A percentile compares a stretch with the other conserved stretches of the same genome.
phyloP scores from a whole-genome alignment of 2,797 vertebrate species.

The Aphelocoma californica region DNA sequence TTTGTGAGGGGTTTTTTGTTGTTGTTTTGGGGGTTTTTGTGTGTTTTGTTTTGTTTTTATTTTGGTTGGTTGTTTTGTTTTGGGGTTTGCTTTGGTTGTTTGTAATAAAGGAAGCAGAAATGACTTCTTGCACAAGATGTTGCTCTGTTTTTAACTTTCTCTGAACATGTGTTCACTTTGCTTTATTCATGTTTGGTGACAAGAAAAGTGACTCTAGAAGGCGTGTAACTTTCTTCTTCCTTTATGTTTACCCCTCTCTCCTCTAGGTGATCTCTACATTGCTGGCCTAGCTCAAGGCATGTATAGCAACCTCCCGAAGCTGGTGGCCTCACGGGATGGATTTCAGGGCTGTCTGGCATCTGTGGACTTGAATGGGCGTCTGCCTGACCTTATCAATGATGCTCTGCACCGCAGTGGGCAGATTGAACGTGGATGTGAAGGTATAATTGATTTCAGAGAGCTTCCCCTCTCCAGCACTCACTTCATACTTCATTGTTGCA shows the following conservation, averaged over 20 bases:
- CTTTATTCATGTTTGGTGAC: accelerated
- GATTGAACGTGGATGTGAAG: constrained; percentile 99
- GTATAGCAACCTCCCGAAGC: constrained; percentile 91
- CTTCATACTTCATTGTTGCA: not conserved
- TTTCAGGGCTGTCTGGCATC: constrained; percentile 98
- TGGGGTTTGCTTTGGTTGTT: not conserved
- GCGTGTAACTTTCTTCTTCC: not conserved
- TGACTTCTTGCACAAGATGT: not conserved
- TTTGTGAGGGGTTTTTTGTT: not conserved
- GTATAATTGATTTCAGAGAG: constrained; percentile 77
- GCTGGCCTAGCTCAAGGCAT: constrained; percentile 93
- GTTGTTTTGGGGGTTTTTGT: accelerated
- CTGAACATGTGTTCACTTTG: not conserved
- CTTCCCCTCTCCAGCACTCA: constrained; percentile 52
- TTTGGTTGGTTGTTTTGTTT: not conserved
- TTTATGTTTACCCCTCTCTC: not conserved
- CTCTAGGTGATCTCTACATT: constrained; percentile 92
- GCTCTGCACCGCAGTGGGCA: constrained; percentile 95
- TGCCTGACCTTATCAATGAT: constrained; percentile 95
- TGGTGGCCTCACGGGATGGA: constrained; percentile 95
- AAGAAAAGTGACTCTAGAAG: not conserved
- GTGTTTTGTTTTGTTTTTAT: accelerated
- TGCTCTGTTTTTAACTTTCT: not conserved
- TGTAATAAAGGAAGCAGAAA: not conserved
- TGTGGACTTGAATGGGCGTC: constrained; percentile 94